Evolutionary conservation across 2,888 invertebrate species (phyloP), one percentile per base, ranked within the genome.

Genomic region (Oscheius onirici): DNA sequence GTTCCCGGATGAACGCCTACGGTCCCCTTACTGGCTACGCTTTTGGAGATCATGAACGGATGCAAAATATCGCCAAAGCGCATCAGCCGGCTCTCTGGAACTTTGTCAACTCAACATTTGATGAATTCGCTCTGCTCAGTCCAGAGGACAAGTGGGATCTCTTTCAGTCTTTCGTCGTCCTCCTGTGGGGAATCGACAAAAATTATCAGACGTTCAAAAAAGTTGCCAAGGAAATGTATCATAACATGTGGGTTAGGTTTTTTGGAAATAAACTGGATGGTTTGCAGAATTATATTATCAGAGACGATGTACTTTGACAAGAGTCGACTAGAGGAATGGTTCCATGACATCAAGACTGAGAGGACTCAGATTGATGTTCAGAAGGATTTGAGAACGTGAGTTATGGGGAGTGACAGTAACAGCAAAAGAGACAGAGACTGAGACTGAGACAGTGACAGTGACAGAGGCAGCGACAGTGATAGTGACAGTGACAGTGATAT

Each of bases 131-230:
- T 26, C 24, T 26, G 24, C 28, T 63, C 8, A n/a, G 22, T n/a
- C 46, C 24, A 5, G 63, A 63, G 22, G 63, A 63, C 24, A 24
- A 63, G 49, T 63, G 26, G 49, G 49, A 46, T 17, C 20, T 63
- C 2, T 63, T 63, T 28, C 63, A 26, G n/a, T 63, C 63, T 28
- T 63, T 63, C 26, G 15, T 63, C 13, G 49, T 49, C 22, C 46
- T 63, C 20, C 63, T 63, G 10, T 63, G 63, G 63, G 63, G 63
- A 49, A 63, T 63, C 46, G 63, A 63, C 34, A 46, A 63, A 2
- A 49, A 26, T 17, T 63, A 63, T 28, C 63, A 63, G n/a, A 63
- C 63, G 13, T 63, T 46, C 26, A 63, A 63, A 15, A 46, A 63
- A 20, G 46, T 63, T 28, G 49, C 24, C 8, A 63, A 49, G 63